These are phyloP conservation scores for Drosophila birchii DNA, from an alignment of 2,888 invertebrate species.

Conservation along the genomic window DNA sequence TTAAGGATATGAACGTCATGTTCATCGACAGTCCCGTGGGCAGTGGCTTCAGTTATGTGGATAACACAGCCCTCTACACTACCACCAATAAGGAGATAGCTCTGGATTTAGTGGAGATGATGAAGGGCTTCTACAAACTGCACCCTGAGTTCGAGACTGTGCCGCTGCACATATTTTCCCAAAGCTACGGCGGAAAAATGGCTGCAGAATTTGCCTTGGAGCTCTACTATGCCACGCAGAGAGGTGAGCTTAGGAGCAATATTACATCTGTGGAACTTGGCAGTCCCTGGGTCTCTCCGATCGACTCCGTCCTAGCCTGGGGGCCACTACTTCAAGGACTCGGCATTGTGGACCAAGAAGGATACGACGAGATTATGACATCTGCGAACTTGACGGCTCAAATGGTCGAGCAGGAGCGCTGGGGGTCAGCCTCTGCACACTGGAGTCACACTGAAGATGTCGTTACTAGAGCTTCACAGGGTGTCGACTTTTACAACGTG, in stretches of 20 bases:
- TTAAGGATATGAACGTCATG: conserved; percentile 91
- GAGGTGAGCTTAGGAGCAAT: conserved; percentile 88
- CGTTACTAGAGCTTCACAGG: conserved; percentile 86
- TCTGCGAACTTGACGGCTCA: conserved; percentile 86
- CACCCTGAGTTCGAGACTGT: conserved; percentile 89
- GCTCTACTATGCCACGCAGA: conserved; percentile 87
- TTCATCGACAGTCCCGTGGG: conserved; percentile 97
- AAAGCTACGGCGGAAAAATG: conserved; percentile 98
- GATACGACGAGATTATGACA: conserved; percentile 87
- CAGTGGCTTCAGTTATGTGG: conserved; percentile 93
- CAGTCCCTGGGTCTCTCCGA: conserved; percentile 95
- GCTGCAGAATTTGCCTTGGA: conserved; percentile 91
- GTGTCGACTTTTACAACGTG: conserved; percentile 93
- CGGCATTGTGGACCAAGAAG: conserved; percentile 89
- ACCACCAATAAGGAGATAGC: conserved; percentile 89
- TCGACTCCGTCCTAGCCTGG: conserved; percentile 94
- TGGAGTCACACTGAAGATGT: conserved; percentile 89
- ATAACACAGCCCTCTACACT: conserved; percentile 85
- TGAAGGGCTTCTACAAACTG: conserved; percentile 88
- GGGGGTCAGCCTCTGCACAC: conserved; percentile 87
- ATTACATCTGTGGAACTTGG: conserved; percentile 93
- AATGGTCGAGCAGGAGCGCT: conserved; percentile 87
- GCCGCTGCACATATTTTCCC: conserved; percentile 93
- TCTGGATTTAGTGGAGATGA: conserved; percentile 90
- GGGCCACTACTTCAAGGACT: conserved; percentile 90